Conservation (phyloP, 2,113 vertebrate genomes). For the Zonotrichia leucophrys region DNA sequence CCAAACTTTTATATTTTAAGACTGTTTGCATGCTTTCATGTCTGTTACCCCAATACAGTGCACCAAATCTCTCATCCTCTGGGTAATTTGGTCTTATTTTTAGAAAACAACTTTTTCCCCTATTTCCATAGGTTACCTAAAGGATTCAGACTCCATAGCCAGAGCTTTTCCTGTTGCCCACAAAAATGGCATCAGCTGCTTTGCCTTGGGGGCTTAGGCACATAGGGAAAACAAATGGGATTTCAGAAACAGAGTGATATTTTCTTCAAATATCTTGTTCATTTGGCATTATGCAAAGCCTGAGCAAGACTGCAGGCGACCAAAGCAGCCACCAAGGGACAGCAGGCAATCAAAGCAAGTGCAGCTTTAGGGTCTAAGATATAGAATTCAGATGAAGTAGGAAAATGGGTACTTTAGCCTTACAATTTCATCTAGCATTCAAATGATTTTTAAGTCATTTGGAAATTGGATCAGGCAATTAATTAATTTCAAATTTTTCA, state of each 20-base stretch:
- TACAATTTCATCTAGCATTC: not conserved
- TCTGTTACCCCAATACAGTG: accelerated
- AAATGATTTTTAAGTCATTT: not conserved
- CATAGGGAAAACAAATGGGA: not conserved
- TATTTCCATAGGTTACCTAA: not conserved
- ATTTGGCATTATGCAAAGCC: not conserved
- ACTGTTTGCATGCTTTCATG: not conserved
- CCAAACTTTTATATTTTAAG: not conserved
- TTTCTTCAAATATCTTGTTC: not conserved
- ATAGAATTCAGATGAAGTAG: not conserved
- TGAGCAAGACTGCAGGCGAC: not conserved
- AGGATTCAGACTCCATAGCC: not conserved
- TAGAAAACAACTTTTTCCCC: not conserved
- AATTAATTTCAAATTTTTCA: no score
- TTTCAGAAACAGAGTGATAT: not conserved
- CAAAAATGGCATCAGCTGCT: not conserved
- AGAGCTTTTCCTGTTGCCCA: not conserved
- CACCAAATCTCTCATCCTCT: not conserved
- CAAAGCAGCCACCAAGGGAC: not conserved
- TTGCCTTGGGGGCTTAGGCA: not conserved
- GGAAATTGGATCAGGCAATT: not conserved
- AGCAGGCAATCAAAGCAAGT: not conserved
- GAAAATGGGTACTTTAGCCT: not conserved
- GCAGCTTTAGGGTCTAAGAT: not conserved
- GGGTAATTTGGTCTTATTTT: not conserved